phyloP scores from a whole-genome alignment of 1,140 invertebrate genomes.

The Cydia fagiglandana region DNA sequence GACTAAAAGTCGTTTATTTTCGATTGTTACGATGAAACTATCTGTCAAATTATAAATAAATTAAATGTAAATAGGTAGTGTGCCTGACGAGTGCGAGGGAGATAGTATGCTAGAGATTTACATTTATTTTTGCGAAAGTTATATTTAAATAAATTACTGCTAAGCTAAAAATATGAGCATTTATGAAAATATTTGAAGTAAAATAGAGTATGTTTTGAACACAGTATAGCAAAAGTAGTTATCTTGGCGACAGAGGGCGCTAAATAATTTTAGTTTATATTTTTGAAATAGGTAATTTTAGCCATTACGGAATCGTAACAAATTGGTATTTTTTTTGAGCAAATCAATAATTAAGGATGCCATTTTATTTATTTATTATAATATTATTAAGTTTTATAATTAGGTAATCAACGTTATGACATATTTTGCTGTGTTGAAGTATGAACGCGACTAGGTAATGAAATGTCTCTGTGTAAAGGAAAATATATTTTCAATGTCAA shows the following conservation, averaged over 20 bases:
- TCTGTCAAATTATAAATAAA: constrained; percentile 68
- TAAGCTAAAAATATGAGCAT: background rate
- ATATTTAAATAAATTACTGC: background rate
- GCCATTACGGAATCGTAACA: background rate
- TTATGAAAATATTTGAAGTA: background rate
- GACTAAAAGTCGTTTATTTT: constrained; percentile 45
- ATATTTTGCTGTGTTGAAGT: background rate
- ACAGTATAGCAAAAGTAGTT: background rate
- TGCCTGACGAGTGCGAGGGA: constrained; percentile 32
- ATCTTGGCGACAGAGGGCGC: background rate
- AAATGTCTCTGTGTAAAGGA: constrained; percentile 38
- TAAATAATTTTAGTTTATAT: background rate
- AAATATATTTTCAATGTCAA: constrained; percentile 72
- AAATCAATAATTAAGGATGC: too few relatives aligned
- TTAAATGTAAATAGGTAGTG: constrained; percentile 70
- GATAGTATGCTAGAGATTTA: constrained; percentile 38
- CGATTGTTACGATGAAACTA: constrained; percentile 54
- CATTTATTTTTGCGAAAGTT: constrained; percentile 39
- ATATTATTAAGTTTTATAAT: background rate
- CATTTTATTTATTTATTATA: too few relatives aligned
- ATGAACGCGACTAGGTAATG: background rate
- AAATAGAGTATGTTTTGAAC: too few relatives aligned
- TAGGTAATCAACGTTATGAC: too few relatives aligned
- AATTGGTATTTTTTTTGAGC: too few relatives aligned
- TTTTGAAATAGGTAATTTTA: background rate